Conservation (phyloP, 2,888 invertebrate genomes). For the Ormyrus rosae region DNA sequence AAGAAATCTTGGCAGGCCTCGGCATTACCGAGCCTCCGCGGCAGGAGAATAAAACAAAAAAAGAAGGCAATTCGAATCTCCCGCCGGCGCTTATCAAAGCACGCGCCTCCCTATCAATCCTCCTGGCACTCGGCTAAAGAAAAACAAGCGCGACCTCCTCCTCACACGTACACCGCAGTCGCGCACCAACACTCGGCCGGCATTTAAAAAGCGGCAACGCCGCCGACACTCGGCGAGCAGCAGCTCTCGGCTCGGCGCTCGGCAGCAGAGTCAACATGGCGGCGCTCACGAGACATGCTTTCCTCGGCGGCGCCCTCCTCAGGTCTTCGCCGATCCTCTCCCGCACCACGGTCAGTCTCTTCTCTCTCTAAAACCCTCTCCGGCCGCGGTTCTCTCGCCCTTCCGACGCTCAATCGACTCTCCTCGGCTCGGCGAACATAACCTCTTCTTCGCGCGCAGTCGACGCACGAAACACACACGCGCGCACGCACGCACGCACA, state of each 20-base stretch:
- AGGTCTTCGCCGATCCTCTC: conserved; percentile 35
- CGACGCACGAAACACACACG: conserved; percentile 27
- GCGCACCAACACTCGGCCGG: no score
- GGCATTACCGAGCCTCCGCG: no score
- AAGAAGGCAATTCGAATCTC: conserved; percentile 31
- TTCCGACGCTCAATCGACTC: background rate
- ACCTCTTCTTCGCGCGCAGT: conserved; percentile 31
- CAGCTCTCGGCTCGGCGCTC: background rate
- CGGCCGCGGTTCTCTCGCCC: background rate
- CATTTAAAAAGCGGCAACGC: conserved; percentile 48
- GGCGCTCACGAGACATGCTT: conserved; percentile 78
- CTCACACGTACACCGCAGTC: conserved; percentile 1
- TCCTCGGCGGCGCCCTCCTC: conserved; percentile 68
- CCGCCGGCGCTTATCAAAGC: conserved; percentile 21
- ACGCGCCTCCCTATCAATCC: background rate
- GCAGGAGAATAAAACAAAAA: background rate
- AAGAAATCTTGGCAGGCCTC: no score
- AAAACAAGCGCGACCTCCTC: background rate
- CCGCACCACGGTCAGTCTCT: conserved; percentile 63
- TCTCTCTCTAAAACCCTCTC: background rate
- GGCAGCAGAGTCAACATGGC: conserved; percentile 76
- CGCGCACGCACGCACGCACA: background rate
- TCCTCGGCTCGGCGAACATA: background rate
- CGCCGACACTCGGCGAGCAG: conserved; percentile 2
- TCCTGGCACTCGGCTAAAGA: background rate